These are phyloP conservation scores for Pelecanus crispus DNA, from an alignment of 2,113 vertebrate species.

Conservation along the genomic window DNA sequence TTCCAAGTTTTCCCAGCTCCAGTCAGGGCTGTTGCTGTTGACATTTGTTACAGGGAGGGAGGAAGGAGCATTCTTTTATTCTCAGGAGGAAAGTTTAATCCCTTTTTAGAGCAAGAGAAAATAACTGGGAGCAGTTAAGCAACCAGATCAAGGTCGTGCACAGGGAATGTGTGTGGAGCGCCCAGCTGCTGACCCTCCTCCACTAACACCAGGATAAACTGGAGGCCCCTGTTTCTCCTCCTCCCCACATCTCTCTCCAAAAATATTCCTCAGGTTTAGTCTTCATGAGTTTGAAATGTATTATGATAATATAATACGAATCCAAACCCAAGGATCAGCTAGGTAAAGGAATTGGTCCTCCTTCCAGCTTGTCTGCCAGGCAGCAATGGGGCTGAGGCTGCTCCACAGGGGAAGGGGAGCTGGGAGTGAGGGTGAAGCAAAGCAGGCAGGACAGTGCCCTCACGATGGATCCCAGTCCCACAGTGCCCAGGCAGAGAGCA, in stretches of 20 bases:
- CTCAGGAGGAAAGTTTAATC: not conserved
- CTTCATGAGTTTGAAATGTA: not conserved
- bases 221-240: not conserved
- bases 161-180: not conserved
- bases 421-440: not conserved
- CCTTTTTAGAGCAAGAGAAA: not conserved
- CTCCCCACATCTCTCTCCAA: not conserved
- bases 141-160: not conserved
- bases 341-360: not conserved
- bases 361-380: not conserved
- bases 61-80: not conserved
- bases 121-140: not conserved
- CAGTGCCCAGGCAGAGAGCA: not conserved
- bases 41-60: not conserved
- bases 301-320: not conserved
- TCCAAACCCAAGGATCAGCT: not conserved
- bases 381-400: not conserved
- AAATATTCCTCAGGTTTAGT: not conserved
- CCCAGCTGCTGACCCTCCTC: accelerated
- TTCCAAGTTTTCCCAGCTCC: not conserved
- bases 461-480: accelerated
- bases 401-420: accelerated
- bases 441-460: not conserved
- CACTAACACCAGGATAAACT: not conserved
- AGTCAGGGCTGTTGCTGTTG: not conserved